Percentiles rank a stretch among this genome's conserved stretches.
Conservation (phyloP, 2,888 invertebrate genomes). For the Pharmacophagus antenor region DNA sequence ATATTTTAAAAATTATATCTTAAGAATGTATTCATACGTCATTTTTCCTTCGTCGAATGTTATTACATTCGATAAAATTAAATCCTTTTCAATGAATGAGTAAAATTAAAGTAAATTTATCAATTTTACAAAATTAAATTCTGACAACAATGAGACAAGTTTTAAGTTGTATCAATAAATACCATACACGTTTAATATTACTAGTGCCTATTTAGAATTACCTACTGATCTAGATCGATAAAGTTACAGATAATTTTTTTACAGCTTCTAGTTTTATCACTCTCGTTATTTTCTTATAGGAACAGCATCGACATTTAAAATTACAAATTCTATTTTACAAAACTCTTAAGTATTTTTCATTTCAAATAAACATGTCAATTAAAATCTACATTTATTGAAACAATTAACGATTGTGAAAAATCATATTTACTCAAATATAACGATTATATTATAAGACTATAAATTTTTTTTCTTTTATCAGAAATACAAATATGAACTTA, state of each 20-base stretch:
- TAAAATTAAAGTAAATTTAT: background rate
- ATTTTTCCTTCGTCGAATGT: background rate
- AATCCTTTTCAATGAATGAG: background rate
- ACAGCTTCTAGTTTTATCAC: background rate
- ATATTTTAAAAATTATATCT: too few relatives aligned
- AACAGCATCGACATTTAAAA: slow-evolving; percentile 7
- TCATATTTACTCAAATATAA: background rate
- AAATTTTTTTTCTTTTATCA: background rate
- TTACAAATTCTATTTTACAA: slow-evolving; percentile 7
- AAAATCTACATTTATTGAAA: background rate
- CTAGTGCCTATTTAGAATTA: background rate
- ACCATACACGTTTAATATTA: background rate
- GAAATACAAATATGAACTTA: too few relatives aligned
- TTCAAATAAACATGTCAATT: background rate
- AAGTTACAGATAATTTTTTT: slow-evolving; percentile 1
- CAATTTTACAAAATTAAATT: background rate
- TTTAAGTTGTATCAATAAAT: background rate
- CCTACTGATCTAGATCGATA: background rate
- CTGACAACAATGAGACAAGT: background rate
- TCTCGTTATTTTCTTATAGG: slow-evolving; percentile 19
- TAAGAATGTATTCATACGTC: too few relatives aligned
- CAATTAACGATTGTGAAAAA: background rate
- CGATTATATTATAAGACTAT: background rate
- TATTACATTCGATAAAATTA: background rate
- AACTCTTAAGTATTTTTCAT: background rate